phyloP scores from a whole-genome alignment of 2,888 invertebrate species.

The Unio pictorum region DNA sequence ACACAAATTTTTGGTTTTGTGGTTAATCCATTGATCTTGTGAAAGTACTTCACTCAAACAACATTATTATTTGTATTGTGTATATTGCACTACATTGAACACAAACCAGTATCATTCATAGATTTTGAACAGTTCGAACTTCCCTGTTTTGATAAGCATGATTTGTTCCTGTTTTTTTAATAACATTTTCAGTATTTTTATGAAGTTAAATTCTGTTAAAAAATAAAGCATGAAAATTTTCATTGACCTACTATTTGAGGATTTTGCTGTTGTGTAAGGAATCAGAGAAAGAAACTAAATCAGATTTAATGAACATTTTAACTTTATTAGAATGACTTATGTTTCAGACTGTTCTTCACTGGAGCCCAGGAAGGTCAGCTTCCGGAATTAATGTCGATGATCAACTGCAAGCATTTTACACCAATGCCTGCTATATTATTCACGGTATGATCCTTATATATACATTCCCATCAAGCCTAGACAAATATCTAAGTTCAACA shows the following conservation, averaged over 20 bases:
- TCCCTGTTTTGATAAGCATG: too few relatives aligned
- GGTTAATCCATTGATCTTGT: too few relatives aligned
- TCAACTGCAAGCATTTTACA: constrained; percentile 83
- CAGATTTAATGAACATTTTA: not conserved
- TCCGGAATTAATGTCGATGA: constrained; percentile 85
- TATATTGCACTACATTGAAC: too few relatives aligned
- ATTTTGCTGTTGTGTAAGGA: not conserved
- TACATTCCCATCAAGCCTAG: not conserved
- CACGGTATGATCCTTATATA: constrained; percentile 76
- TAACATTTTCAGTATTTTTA: too few relatives aligned
- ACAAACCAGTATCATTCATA: too few relatives aligned
- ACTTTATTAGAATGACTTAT: constrained; percentile 2
- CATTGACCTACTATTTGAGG: not conserved
- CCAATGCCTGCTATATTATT: constrained; percentile 89
- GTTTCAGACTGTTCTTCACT: constrained; percentile 80
- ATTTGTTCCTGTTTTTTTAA: too few relatives aligned
- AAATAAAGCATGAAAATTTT: too few relatives aligned
- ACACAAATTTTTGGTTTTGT: too few relatives aligned
- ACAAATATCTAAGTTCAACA: not conserved
- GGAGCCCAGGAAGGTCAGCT: constrained; percentile 91
- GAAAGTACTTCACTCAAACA: too few relatives aligned
- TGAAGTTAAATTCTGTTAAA: too few relatives aligned
- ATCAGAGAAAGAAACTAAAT: not conserved
- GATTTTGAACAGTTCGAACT: too few relatives aligned
- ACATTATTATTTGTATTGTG: too few relatives aligned